Conservation (phyloP, 30 jellyfish, hydroid and myxozoan species). For the Hydractinia echinata region DNA sequence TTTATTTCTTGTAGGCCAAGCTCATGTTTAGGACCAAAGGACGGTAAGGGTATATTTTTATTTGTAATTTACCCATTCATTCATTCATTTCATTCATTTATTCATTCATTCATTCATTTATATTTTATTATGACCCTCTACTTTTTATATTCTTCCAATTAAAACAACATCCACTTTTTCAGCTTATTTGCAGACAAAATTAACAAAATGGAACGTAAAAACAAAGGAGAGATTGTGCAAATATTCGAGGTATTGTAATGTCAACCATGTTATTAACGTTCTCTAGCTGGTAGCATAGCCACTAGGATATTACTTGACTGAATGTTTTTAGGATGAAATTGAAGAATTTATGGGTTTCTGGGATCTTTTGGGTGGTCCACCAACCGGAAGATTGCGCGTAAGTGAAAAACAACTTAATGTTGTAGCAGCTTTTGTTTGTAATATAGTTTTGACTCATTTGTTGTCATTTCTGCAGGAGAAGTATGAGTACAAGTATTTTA, state of each 20-base stretch:
- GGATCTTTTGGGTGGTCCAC: slow-evolving; percentile 51
- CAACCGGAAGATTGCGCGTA: slow-evolving; percentile 41
- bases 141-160: background rate
- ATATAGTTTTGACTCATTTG: background rate
- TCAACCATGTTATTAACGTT: background rate
- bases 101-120: background rate
- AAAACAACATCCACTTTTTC: background rate
- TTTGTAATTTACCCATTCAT: background rate
- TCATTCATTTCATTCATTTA: background rate
- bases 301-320: background rate
- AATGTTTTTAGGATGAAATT: slow-evolving; percentile 42
- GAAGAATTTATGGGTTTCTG: slow-evolving; percentile 57
- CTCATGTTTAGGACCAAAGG: slow-evolving; percentile 91
- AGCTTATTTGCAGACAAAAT: slow-evolving; percentile 91
- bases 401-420: background rate
- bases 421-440: background rate
- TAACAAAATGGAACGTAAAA: slow-evolving; percentile 74
- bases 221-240: slow-evolving; percentile 83
- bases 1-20: slow-evolving; percentile 65
- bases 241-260: slow-evolving; percentile 52
- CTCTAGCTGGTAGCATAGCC: background rate
- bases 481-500: slow-evolving; percentile 52
- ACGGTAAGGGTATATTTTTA: slow-evolving; percentile 46
- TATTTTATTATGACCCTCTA: background rate
- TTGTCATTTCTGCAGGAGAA: slow-evolving; percentile 56